These are phyloP conservation scores for Pseudoips prasinana DNA, from an alignment of 2,888 invertebrate genomes.

Conservation along the genomic window DNA sequence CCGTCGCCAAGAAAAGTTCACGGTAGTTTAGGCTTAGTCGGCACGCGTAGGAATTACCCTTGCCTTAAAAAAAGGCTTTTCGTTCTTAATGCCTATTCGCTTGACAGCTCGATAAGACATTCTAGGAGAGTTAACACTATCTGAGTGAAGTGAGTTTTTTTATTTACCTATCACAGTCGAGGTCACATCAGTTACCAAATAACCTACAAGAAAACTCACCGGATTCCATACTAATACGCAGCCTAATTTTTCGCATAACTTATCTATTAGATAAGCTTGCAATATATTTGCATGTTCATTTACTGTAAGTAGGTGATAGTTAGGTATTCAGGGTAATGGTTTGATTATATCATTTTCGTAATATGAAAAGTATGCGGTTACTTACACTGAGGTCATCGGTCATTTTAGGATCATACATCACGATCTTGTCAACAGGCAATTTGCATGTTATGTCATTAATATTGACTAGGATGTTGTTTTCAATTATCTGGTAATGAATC, in stretches of 20 bases:
- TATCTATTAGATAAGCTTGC: conserved; percentile 19
- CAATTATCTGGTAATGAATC: conserved; percentile 9
- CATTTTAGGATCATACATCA: conserved; percentile 35
- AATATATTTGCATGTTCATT: conserved; percentile 3
- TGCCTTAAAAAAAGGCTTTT: no score
- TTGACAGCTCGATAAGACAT: no score
- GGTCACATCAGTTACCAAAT: no score
- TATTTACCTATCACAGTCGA: no score
- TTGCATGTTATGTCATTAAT: conserved; percentile 38
- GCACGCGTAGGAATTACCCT: no score
- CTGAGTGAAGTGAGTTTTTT: no score
- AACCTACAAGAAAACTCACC: not conserved
- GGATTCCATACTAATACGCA: not conserved
- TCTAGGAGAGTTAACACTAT: no score
- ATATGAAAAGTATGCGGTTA: conserved; percentile 28
- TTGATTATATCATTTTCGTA: conserved; percentile 46
- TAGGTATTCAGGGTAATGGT: conserved; percentile 50
- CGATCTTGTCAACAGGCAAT: conserved; percentile 38
- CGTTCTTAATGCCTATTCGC: no score
- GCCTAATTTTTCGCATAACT: conserved; percentile 6
- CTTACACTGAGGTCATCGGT: conserved; percentile 34
- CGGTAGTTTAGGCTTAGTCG: no score
- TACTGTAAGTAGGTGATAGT: conserved; percentile 25
- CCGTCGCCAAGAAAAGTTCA: no score
- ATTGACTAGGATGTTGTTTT: conserved; percentile 19